Evolutionary conservation across 1,140 invertebrate species (phyloP).

Genomic region (Penaeus indicus): DNA sequence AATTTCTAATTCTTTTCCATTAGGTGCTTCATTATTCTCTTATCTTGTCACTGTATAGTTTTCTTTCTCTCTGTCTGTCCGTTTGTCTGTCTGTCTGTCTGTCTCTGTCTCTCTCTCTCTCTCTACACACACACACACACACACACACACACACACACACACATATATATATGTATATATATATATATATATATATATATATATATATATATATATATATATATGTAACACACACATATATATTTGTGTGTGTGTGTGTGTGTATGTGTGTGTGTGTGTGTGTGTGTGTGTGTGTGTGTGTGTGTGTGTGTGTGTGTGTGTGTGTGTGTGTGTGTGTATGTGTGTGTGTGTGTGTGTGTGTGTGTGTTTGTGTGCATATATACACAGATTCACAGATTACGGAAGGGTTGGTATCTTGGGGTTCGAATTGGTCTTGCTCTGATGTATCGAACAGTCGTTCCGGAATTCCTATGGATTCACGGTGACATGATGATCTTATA

Average conservation of each 20-base stretch:
- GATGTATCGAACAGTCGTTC: too few relatives aligned
- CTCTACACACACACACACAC: too few relatives aligned
- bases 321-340: not conserved
- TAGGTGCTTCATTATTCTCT: not conserved
- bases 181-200: slow-evolving; percentile 14
- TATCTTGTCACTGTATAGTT: not conserved
- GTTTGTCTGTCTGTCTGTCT: not conserved
- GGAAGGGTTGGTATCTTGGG: not conserved
- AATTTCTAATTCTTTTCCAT: too few relatives aligned
- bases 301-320: not conserved
- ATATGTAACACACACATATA: too few relatives aligned
- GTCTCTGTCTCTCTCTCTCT: not conserved
- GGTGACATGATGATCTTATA: too few relatives aligned
- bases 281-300: not conserved
- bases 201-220: too few relatives aligned
- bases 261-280: too few relatives aligned
- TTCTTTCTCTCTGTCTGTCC: not conserved
- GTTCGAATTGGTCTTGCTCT: not conserved
- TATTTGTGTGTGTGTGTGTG: slow-evolving; percentile 6
- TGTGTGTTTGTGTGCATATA: not conserved
- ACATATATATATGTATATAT: slow-evolving; percentile 4
- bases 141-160: slow-evolving; percentile 14
- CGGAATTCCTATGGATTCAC: too few relatives aligned
- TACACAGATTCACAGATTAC: not conserved
- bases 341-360: not conserved